A percentile compares a stretch with the other conserved stretches of the same genome.
These are phyloP conservation scores for Globodera rostochiensis DNA, from an alignment of 1,140 invertebrate genomes.

Conservation along the genomic window DNA sequence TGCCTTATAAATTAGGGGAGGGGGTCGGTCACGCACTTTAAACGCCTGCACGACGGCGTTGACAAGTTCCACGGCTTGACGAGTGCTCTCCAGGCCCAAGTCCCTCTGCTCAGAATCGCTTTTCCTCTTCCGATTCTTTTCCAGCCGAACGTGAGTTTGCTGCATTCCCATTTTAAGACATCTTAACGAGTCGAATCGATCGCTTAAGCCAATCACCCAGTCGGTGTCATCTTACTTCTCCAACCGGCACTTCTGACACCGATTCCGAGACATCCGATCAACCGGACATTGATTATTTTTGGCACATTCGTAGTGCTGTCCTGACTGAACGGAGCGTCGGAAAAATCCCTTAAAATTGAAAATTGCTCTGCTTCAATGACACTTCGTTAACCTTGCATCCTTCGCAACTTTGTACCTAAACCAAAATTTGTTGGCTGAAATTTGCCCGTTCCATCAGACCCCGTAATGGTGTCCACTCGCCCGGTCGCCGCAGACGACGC, in stretches of 20 bases:
- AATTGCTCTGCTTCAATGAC: not conserved
- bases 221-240: conserved; percentile 30
- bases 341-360: conserved; percentile 39
- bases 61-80: conserved; percentile 18
- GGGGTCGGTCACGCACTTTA: conserved; percentile 1
- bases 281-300: conserved; percentile 34
- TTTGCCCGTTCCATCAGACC: not conserved
- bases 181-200: not conserved
- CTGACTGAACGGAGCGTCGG: conserved; percentile 41
- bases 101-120: conserved; percentile 26
- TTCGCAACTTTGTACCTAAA: conserved; percentile 27
- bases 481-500: conserved; percentile 37
- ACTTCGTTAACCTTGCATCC: conserved; percentile 24
- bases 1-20: not conserved
- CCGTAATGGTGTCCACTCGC: conserved; percentile 32
- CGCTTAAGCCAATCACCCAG: not conserved
- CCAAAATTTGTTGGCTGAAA: not conserved
- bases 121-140: conserved; percentile 35
- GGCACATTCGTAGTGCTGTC: conserved; percentile 28
- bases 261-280: conserved; percentile 35
- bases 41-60: conserved; percentile 17
- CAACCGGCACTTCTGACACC: conserved; percentile 44
- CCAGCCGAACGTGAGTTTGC: conserved; percentile 23
- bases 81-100: conserved; percentile 6
- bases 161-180: conserved; percentile 31